These are phyloP conservation scores for Brevipalpus yothersi DNA, from an alignment of 1,140 invertebrate genomes.

Conservation along the genomic window DNA sequence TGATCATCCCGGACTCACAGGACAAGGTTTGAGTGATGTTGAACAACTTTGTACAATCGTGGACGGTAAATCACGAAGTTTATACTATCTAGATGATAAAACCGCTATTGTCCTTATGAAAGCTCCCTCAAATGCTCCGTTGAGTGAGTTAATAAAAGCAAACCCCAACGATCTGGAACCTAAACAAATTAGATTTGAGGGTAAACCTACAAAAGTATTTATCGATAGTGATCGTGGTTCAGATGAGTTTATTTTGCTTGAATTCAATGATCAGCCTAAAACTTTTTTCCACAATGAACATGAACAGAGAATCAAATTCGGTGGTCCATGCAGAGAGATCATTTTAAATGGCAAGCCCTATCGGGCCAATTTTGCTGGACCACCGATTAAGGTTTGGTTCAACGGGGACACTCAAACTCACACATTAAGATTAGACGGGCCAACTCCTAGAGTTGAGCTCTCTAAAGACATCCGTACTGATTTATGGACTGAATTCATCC, in stretches of 20 bases:
- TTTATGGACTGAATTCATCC: constrained; percentile 4
- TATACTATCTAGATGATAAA: constrained; percentile 6
- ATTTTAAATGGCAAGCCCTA: constrained; percentile 61
- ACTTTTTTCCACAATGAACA: constrained; percentile 17
- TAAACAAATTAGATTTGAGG: constrained; percentile 48
- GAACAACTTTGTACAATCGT: background rate
- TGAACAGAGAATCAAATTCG: constrained; percentile 44
- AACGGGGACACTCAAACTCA: constrained; percentile 38
- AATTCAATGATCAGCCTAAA: constrained; percentile 7
- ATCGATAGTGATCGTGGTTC: constrained; percentile 13
- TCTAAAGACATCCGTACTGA: constrained; percentile 18
- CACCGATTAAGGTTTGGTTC: constrained; percentile 55
- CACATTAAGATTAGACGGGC: constrained; percentile 50
- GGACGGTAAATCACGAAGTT: constrained; percentile 2
- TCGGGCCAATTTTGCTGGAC: constrained; percentile 70
- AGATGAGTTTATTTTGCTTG: constrained; percentile 8
- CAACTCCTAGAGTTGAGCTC: constrained; percentile 40
- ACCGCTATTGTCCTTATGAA: constrained; percentile 6
- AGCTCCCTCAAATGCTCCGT: background rate
- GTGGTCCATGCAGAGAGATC: constrained; percentile 69
- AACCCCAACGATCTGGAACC: constrained; percentile 29
- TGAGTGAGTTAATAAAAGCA: constrained; percentile 3
- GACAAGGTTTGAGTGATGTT: background rate
- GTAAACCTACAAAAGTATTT: constrained; percentile 14
- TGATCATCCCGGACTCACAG: background rate